Base-by-base conservation (phyloP, 2,888 invertebrate genomes). In the Oscheius sp. region DNA sequence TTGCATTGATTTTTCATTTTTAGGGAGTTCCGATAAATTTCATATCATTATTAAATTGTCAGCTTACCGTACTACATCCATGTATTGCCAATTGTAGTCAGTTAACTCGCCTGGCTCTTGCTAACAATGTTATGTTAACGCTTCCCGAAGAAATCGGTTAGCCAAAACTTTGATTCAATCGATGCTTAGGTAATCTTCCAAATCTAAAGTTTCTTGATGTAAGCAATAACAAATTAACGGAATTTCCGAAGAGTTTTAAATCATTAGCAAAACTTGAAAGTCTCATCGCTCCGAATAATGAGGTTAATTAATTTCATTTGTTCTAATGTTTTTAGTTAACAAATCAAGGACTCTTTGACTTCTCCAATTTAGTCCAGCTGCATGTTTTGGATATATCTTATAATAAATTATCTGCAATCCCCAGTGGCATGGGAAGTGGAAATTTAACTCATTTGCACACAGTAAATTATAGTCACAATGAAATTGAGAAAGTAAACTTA, bases 351-450 rank as follows among this genome's bases (percentile, higher is more conserved):
- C 24, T 68, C 4, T 69, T 72, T 36, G 69, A 75, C 56, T 47
- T 80, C 12, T 74, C 73, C 5, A 56, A 50, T 8, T 68, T 78
- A 14, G 56, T 45, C 4, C 66, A 72, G 47, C 73, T 80, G 4
- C 77, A 73, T 63, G 70, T 78, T 3, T 70, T 80, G 17, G 77
- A 78, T 61, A 68, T 70, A 2, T 71, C 75, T 2, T 64, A 74
- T 68, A 79, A 79, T 61, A 64, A 41, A 12, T 62, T 79, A 12
- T 45, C 63, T 4, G 38, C 32, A 8, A 32, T 73, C 8, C 77
- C 77, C 0, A 24, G 12, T 5, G 61, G 72, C n/a, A 56, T 77
- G 6, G 62, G 57, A 2, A 63, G 65, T 9, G 32, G 49, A 2
- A 62, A 51, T 36, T 57, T 75, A 5, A 33, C 56, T 0, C 70